Evolutionary conservation across 2,797 vertebrate genomes (phyloP).

Genomic region (Spinibarbus caldwelli): DNA sequence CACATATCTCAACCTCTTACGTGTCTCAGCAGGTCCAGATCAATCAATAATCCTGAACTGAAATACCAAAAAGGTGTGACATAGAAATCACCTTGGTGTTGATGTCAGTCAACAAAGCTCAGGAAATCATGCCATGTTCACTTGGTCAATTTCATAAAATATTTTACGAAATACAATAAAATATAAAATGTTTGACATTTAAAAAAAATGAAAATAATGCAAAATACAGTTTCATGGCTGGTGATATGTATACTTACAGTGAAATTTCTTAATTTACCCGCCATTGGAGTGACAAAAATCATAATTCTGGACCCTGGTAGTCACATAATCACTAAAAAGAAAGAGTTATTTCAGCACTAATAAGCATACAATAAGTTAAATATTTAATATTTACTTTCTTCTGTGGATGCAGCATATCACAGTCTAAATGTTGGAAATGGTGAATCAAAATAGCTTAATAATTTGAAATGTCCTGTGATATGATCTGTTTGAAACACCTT

Average conservation of each 20-base stretch:
- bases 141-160: neutral
- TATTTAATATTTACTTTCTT: neutral
- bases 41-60: neutral
- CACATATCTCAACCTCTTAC: neutral
- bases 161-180: neutral
- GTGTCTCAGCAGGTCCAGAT: neutral
- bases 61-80: neutral
- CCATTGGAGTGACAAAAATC: neutral
- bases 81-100: neutral
- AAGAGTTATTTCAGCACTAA: neutral
- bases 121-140: neutral
- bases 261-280: too few relatives aligned
- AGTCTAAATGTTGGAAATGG: neutral
- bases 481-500: neutral
- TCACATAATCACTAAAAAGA: too few relatives aligned
- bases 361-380: neutral
- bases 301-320: neutral
- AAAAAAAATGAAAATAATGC: neutral
- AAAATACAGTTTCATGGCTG: neutral
- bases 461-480: neutral
- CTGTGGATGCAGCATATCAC: neutral
- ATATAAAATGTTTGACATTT: neutral
- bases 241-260: too few relatives aligned
- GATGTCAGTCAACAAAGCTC: conserved; percentile 9
- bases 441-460: neutral